Evolutionary conservation across 2,797 vertebrate species (phyloP), one percentile per base, ranked within the genome.

Genomic region (Choloepus didactylus): DNA sequence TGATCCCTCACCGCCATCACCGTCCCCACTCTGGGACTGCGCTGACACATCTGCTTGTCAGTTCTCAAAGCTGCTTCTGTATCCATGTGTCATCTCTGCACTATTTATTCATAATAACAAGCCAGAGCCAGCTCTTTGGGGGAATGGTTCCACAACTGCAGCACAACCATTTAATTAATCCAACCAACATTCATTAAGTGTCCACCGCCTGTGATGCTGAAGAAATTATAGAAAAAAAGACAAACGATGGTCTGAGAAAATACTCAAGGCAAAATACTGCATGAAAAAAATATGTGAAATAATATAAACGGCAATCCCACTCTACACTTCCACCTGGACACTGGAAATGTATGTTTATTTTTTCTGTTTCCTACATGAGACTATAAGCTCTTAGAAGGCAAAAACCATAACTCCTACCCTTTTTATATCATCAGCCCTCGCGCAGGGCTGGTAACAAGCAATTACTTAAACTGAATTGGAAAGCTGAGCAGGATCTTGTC

Each of bases 31-130:
- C 56, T 4, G 79, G 62, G 64, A 59, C 35, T 9, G 38, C 25
- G 27, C 51, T 2, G 3, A 38, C 77, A 31, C 88, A 76, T 69
- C 90, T 79, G 86, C 89, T 56, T 86, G 90, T 88, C 94, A 88
- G 19, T 44, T 25, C 46, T 19, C 21, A 2, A 23, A 72, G 89
- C 56, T 31, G 29, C 3, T 5, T 60, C 35, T 60, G 51, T 0
- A 44, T 44, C 41, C 41, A 44, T 44, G 31, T 67, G 38, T 86
- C 70, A 38, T 18, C 82, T 62, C 2, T 0, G 84, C 31, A 4
- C 70, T 51, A 0, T 31, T 88, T 27, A 29, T 75, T 73, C 49
- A 23, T 2, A 59, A 49, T 3, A 69, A 44, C n/a, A 77, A 85
- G 83, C 88, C 59, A 5, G 76, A 44, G 31, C 54, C 23, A 44